These are phyloP conservation scores for Hypsibius dujardini DNA, from an alignment of 1,140 invertebrate genomes.

Conservation along the genomic window DNA sequence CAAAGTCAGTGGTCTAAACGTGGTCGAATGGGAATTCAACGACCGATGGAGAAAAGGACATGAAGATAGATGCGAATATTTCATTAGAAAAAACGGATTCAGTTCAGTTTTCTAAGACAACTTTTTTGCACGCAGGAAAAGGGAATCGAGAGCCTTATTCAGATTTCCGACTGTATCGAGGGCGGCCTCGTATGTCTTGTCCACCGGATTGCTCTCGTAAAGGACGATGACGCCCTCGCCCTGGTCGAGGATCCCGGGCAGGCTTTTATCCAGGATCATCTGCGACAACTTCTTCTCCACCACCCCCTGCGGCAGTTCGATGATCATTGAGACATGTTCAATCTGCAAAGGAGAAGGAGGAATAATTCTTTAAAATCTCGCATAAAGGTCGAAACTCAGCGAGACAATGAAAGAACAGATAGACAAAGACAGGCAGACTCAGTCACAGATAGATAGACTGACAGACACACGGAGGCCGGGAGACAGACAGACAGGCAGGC, in stretches of 20 bases:
- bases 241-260: slow-evolving; percentile 83
- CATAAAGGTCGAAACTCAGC: too few species aligned
- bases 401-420: too few species aligned
- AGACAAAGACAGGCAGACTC: too few species aligned
- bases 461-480: too few species aligned
- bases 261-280: slow-evolving; percentile 92
- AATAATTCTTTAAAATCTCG: too few species aligned
- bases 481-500: too few species aligned
- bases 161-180: slow-evolving; percentile 92
- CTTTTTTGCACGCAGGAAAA: slow-evolving; percentile 96
- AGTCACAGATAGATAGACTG: too few species aligned
- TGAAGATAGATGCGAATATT: too few species aligned
- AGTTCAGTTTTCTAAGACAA: slow-evolving; percentile 49
- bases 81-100: too few species aligned
- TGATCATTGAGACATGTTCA: slow-evolving; percentile 59
- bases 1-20: too few species aligned
- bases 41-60: too few species aligned
- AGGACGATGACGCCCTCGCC: slow-evolving; percentile 90
- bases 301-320: slow-evolving; percentile 66
- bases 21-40: too few species aligned
- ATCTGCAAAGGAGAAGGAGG: slow-evolving; percentile 37
- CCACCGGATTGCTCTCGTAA: slow-evolving; percentile 79
- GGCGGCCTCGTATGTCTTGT: slow-evolving; percentile 91
- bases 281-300: slow-evolving; percentile 98
- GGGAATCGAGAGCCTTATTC: slow-evolving; percentile 94